Conservation (phyloP, 1,140 invertebrate genomes). For the Diabrotica undecimpunctata region DNA sequence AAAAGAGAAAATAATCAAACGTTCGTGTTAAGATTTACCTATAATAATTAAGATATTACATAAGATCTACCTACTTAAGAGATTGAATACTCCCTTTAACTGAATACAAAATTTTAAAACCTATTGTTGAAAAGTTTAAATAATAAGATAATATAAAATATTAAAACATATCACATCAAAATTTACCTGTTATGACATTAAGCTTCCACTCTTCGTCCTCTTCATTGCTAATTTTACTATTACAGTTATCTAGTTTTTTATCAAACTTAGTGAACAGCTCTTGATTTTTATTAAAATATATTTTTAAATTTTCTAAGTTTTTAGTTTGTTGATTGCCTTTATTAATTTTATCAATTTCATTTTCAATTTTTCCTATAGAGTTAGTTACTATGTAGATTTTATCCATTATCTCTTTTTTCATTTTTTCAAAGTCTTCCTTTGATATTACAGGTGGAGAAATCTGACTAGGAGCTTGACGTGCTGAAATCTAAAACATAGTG, state of each 20-base stretch:
- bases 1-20: too few species aligned
- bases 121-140: too few species aligned
- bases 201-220: constrained; percentile 53
- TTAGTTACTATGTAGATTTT: constrained; percentile 54
- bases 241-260: constrained; percentile 53
- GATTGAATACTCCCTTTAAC: too few species aligned
- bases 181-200: constrained; percentile 35
- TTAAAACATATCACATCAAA: not conserved
- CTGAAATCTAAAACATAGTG: constrained; percentile 21
- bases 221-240: constrained; percentile 45
- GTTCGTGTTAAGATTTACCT: too few species aligned
- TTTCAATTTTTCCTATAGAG: constrained; percentile 55
- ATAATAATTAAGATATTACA: too few species aligned
- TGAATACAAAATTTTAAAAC: too few species aligned
- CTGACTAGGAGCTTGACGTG: constrained; percentile 21
- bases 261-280: constrained; percentile 54
- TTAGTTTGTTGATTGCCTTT: constrained; percentile 35
- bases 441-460: constrained; percentile 37
- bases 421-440: constrained; percentile 45
- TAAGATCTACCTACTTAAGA: too few species aligned
- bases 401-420: constrained; percentile 55
- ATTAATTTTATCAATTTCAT: constrained; percentile 48
- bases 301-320: constrained; percentile 32
- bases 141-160: too few species aligned
- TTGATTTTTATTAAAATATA: constrained; percentile 45